A percentile compares a stretch with the other conserved stretches of the same genome.
These are phyloP conservation scores for Poeciliopsis occidentalis DNA, from an alignment of 2,113 vertebrate species.

Conservation along the genomic window DNA sequence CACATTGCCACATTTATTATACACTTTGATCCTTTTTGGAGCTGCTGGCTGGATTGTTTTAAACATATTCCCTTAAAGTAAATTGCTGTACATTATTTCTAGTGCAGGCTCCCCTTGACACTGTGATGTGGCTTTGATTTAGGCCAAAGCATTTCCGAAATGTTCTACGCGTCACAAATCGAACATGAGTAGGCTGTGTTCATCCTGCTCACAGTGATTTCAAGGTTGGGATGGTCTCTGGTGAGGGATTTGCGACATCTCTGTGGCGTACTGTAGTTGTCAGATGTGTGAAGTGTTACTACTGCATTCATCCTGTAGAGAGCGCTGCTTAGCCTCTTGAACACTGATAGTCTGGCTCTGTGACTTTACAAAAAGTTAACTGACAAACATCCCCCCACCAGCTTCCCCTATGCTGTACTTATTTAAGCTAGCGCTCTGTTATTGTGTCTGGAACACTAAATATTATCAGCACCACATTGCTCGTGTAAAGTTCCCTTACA, in stretches of 20 bases:
- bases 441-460: constrained; percentile 49
- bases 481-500: constrained; percentile 45
- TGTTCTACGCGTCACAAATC: constrained; percentile 5
- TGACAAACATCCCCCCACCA: constrained; percentile 38
- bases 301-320: constrained; percentile 70
- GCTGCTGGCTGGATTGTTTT: background rate
- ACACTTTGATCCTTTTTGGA: background rate
- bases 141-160: constrained; percentile 7
- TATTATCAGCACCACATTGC: constrained; percentile 32
- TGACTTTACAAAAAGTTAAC: constrained; percentile 39
- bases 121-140: constrained; percentile 62
- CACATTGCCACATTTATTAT: constrained; percentile 1
- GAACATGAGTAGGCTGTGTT: background rate
- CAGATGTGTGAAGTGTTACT: constrained; percentile 78
- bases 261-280: constrained; percentile 57
- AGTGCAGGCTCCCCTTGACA: constrained; percentile 31
- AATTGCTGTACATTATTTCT: constrained; percentile 10
- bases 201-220: constrained; percentile 30
- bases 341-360: constrained; percentile 76
- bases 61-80: constrained; percentile 2
- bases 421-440: constrained; percentile 43
- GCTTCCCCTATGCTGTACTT: constrained; percentile 25
- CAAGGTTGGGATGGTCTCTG: constrained; percentile 37
- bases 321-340: constrained; percentile 66
- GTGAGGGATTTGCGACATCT: constrained; percentile 47